Percentiles rank a stretch among this genome's conserved stretches.
These are phyloP conservation scores for Dioctria rufipes DNA, from an alignment of 2,888 invertebrate genomes.

Conservation along the genomic window DNA sequence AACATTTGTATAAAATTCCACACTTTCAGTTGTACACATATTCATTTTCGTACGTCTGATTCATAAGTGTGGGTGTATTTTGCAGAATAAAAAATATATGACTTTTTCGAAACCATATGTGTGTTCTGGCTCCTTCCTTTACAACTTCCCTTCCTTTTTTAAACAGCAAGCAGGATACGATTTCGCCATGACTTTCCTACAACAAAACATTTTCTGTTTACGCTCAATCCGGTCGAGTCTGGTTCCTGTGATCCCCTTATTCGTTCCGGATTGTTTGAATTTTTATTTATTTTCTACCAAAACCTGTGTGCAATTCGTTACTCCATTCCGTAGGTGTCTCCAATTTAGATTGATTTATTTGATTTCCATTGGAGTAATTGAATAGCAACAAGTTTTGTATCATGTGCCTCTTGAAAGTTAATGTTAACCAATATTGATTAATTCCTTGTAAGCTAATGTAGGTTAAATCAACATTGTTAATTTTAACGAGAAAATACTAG, in stretches of 20 bases:
- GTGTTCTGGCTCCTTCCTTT: constrained; percentile 26
- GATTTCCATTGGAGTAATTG: constrained; percentile 26
- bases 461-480: constrained; percentile 27
- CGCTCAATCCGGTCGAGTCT: constrained; percentile 28
- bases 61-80: no score
- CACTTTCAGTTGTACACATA: no score
- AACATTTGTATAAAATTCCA: no score
- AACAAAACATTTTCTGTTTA: constrained; percentile 46
- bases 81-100: neutral
- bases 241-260: constrained; percentile 2
- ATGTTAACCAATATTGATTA: constrained; percentile 9
- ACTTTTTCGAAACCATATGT: constrained; percentile 10
- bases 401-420: neutral
- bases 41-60: no score
- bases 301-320: neutral
- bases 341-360: neutral
- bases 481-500: constrained; percentile 23
- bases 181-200: constrained; percentile 19
- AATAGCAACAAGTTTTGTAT: constrained; percentile 20
- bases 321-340: constrained; percentile 9
- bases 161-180: constrained; percentile 25
- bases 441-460: neutral
- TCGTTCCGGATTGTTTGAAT: neutral
- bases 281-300: neutral
- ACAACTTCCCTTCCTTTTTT: neutral